Percentiles rank a stretch among this genome's conserved stretches.
phyloP scores from a whole-genome alignment of 2,888 invertebrate species.

The Metacarcinus magister region DNA sequence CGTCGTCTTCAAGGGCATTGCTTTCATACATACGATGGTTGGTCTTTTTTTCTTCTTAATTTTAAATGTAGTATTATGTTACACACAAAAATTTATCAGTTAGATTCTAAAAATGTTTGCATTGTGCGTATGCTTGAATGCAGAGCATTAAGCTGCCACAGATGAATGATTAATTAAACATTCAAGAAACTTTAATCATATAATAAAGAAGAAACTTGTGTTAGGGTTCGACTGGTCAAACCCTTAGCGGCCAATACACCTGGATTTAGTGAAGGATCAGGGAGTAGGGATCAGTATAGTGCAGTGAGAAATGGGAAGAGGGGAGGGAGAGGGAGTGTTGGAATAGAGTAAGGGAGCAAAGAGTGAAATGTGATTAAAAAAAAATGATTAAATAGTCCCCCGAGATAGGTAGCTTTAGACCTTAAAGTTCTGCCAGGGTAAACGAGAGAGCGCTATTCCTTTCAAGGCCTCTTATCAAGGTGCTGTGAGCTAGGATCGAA shows the following conservation, averaged over 20 bases:
- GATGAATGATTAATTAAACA: not conserved
- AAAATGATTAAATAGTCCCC: no score
- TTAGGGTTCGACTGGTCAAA: not conserved
- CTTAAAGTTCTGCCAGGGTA: no score
- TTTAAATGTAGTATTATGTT: no score
- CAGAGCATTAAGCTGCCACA: not conserved
- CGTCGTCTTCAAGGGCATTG: not conserved
- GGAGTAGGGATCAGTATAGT: not conserved
- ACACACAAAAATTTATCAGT: no score
- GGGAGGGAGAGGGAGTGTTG: not conserved
- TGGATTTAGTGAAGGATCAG: not conserved
- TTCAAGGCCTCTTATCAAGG: no score
- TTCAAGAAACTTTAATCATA: not conserved
- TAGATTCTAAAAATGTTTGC: no score
- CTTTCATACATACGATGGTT: not conserved
- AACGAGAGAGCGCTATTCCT: no score
- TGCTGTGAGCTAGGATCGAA: no score
- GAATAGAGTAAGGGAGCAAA: not conserved
- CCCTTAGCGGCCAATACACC: not conserved
- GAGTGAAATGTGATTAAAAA: no score
- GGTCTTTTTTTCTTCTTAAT: not conserved
- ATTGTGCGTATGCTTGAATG: not conserved
- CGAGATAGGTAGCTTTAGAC: no score
- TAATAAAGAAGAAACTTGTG: not conserved
- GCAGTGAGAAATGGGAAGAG: not conserved